Base-by-base conservation (phyloP, 2,113 vertebrate genomes). In the Dipodomys merriami region DNA sequence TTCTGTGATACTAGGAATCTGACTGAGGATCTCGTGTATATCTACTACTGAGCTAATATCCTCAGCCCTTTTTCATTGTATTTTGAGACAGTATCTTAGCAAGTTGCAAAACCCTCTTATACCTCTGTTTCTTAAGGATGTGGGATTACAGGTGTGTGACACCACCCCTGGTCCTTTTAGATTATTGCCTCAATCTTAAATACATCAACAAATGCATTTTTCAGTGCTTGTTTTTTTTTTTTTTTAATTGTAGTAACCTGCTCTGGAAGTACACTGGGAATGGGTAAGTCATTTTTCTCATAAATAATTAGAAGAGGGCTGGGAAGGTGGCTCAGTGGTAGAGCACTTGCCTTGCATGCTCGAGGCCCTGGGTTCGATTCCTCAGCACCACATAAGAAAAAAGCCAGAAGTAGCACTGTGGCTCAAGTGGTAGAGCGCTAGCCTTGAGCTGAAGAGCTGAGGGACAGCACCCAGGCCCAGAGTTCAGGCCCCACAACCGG, bases 241-340 rank as follows among this genome's bases (percentile, higher is more conserved):
- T 92, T 71, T 69, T 97, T 90, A 91, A 95, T 98, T 98, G 93
- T 97, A 99, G 99, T 99, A 93, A 99, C 98, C 81, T 99, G 99
- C 88, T 98, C 98, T 92, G 99, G 99, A 95, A 99, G 98, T 96
- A 99, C 97, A 79, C 96, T 98, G 88, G 98, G 99, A 95, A 98
- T 98, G 97, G 98, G 99, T 99, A 98, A 98, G 99, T 98, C 62
- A 73, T 83, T 94, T 88, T 73, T 62, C 35, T 76, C 18, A 39
- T n/a, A 85, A 27, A 81, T 76, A 73, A 85, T 57, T 19, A 57
- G 53, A 57, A 57, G 53, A 57, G 39, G 39, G 39, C 39, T 39
- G 39, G 39, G 39, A 39, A 39, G 39, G 39, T 39, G 5, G 39
- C 39, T 39, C 39, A 39, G 39, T 39, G 39, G 39, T 39, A 39